Conservation (phyloP, 1,140 invertebrate genomes). For the Drusus annulatus region DNA sequence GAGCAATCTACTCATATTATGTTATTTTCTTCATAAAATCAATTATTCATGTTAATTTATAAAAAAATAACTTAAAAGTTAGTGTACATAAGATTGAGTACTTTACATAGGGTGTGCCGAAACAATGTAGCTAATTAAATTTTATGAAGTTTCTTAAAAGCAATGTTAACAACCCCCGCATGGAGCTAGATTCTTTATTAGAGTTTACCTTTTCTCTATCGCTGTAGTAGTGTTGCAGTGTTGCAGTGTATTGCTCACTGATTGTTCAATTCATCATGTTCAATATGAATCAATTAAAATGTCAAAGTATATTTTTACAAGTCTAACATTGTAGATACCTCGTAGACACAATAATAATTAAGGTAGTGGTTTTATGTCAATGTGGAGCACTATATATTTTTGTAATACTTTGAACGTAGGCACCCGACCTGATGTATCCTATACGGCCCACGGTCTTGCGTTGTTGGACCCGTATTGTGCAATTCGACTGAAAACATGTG, state of each 20-base stretch:
- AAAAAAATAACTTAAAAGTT: no score
- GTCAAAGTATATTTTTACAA: conserved; percentile 51
- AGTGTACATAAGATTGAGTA: no score
- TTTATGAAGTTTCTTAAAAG: no score
- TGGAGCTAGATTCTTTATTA: no score
- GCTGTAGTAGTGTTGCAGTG: no score
- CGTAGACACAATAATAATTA: conserved; percentile 27
- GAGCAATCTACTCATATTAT: no score
- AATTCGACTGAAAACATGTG: conserved; percentile 49
- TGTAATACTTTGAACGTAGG: conserved; percentile 41
- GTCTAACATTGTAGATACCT: conserved; percentile 43
- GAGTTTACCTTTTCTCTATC: no score
- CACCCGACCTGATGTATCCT: conserved; percentile 15
- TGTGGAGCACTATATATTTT: conserved; percentile 54
- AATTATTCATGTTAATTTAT: no score
- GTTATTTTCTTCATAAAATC: no score
- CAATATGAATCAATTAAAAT: conserved; percentile 32
- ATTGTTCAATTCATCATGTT: neutral
- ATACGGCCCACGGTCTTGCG: neutral
- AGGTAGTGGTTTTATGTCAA: conserved; percentile 35
- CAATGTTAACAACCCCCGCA: no score
- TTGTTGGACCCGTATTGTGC: conserved; percentile 31
- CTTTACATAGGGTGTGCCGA: no score
- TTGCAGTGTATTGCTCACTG: neutral
- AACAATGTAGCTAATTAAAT: no score